phyloP scores from a whole-genome alignment of 2,113 vertebrate species.

The Toxotes jaculatrix region DNA sequence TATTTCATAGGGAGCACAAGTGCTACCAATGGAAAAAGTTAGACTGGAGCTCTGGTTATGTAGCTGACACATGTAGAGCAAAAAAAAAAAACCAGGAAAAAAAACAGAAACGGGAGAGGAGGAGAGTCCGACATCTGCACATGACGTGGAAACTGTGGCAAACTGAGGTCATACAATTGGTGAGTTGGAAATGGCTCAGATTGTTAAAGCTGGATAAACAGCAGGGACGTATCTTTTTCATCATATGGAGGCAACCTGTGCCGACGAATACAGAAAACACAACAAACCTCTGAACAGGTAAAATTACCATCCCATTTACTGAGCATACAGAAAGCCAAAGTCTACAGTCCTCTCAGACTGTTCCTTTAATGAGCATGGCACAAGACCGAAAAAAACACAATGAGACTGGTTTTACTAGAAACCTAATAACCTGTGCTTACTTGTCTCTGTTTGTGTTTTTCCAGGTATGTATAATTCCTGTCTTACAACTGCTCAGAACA shows the following conservation, averaged over 20 bases:
- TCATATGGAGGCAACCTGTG: not conserved
- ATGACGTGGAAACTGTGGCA: not conserved
- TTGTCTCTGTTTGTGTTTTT: not conserved
- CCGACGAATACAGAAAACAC: not conserved
- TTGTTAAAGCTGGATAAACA: not conserved
- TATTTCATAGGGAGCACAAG: too few relatives aligned
- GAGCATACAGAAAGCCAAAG: not conserved
- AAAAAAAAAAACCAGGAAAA: not conserved
- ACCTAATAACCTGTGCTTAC: not conserved
- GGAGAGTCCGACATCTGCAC: too few relatives aligned
- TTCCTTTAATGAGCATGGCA: not conserved
- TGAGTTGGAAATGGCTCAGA: not conserved
- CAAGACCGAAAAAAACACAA: not conserved
- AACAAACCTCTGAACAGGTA: not conserved
- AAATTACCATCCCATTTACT: not conserved
- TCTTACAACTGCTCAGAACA: not conserved
- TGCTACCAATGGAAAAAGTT: not conserved
- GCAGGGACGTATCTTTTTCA: not conserved
- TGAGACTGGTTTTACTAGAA: constrained; percentile 20
- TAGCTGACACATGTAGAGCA: not conserved
- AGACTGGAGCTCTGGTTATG: too few relatives aligned
- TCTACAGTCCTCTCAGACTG: not conserved
- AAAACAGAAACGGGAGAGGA: not conserved
- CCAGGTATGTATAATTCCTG: not conserved
- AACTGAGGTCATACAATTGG: not conserved